Conservation (phyloP, 2,888 invertebrate species). For the Athalia circularis region DNA sequence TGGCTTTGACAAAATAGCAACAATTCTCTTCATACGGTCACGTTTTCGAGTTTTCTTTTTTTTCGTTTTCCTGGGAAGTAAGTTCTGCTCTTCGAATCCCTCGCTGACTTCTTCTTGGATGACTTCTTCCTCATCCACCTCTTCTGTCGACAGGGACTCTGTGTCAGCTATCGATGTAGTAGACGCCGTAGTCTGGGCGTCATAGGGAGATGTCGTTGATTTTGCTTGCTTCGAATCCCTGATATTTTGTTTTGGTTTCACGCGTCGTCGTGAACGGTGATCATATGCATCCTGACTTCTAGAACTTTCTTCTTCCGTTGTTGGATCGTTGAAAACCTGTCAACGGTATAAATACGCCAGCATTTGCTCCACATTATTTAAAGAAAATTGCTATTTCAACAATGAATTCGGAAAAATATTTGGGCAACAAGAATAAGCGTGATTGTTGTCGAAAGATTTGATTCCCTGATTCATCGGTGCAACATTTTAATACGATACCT, state of each 20-base stretch:
- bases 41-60: slow-evolving; percentile 48
- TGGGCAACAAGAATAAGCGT: too few relatives aligned
- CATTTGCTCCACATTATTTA: too few relatives aligned
- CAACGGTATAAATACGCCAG: not conserved
- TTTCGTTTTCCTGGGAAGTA: slow-evolving; percentile 35
- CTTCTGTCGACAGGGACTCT: slow-evolving; percentile 61
- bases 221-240: slow-evolving; percentile 26
- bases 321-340: slow-evolving; percentile 63
- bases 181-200: slow-evolving; percentile 13
- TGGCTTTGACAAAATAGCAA: slow-evolving; percentile 47
- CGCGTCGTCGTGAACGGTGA: not conserved
- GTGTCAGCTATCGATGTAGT: slow-evolving; percentile 61
- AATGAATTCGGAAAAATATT: too few relatives aligned
- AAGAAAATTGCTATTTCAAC: too few relatives aligned
- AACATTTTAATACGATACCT: slow-evolving; percentile 55
- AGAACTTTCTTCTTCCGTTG: slow-evolving; percentile 50
- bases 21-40: slow-evolving; percentile 57
- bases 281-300: slow-evolving; percentile 52
- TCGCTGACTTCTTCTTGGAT: slow-evolving; percentile 60
- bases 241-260: not conserved
- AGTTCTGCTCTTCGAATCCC: slow-evolving; percentile 50
- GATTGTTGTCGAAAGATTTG: too few relatives aligned
- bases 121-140: slow-evolving; percentile 61
- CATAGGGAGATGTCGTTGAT: slow-evolving; percentile 33
- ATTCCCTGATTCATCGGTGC: not conserved